Evolutionary conservation across 2,797 vertebrate species (phyloP), one percentile per base, ranked within the genome.

Genomic region (Lacerta viridis): DNA sequence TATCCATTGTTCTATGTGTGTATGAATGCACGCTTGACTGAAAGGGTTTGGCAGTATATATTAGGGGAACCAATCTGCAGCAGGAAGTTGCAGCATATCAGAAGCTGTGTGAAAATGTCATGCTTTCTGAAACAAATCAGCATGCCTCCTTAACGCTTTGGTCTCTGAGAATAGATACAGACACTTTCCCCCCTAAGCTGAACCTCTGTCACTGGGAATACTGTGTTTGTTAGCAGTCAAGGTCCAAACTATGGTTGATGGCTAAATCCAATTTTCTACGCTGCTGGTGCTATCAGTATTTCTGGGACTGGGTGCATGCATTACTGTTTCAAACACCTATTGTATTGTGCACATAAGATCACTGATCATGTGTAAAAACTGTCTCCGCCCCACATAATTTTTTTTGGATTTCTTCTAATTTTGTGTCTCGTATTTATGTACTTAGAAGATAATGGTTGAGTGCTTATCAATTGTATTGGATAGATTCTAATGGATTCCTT

Each of bases 401-500:
- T 64, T 77, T 43, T 81, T 61, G 10, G 3, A 20, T 66, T 66
- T 85, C 33, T 64, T 76, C 41, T 43, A 27, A 41, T 10, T 23
- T 79, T 55, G 76, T 27, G 46, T 74, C 17, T 74, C 15, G 15
- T 20, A 29, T 41, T 46, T 75, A 29, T 79, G 18, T 68, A 50
- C 69, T 86, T 55, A 79, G 76, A 86, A 80, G 1, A 2, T 46
- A 86, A 68, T 79, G 25, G 20, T 27, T 20, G 43, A 79, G 43
- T 71, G 64, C 15, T 79, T 69, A 29, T 59, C 50, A 7, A 27
- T 41, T 79, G 27, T 80, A 11, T 55, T 68, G 66, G 77, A 9
- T 29, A 83, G 33, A 33, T 39, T 69, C 33, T 55, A 69, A 86
- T n/a, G 43, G 46, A 80, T 39, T 87, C 77, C 25, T 69, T 86